phyloP scores from a whole-genome alignment of 2,113 vertebrate species.

The Nanorana parkeri region DNA sequence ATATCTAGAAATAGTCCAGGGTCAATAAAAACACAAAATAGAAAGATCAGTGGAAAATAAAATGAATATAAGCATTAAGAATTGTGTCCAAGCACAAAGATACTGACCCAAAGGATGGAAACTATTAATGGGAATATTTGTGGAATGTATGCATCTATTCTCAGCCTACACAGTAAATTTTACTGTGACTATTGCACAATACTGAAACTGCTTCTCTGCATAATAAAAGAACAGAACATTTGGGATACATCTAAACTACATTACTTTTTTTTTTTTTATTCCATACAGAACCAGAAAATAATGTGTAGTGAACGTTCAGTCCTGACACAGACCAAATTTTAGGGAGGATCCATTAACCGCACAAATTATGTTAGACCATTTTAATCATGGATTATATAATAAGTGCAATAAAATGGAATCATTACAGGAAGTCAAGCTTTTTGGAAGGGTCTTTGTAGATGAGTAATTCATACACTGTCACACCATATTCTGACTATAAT shows the following conservation, averaged over 20 bases:
- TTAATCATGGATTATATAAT: constrained; percentile 16
- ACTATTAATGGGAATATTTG: too few relatives aligned
- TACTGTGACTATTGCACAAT: not conserved
- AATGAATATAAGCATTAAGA: too few relatives aligned
- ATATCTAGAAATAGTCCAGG: too few relatives aligned
- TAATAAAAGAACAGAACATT: not conserved
- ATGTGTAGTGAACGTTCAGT: constrained; percentile 15
- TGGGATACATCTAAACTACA: not conserved
- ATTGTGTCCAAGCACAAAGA: too few relatives aligned
- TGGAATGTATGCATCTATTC: not conserved
- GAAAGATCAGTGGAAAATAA: too few relatives aligned
- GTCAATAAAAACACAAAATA: too few relatives aligned
- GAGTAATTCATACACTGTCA: constrained; percentile 17
- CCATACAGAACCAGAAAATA: not conserved
- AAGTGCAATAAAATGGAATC: not conserved
- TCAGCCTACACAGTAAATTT: not conserved
- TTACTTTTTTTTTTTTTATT: not conserved
- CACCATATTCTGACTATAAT: not conserved
- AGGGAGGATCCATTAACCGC: not conserved
- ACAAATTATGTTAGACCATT: constrained; percentile 28
- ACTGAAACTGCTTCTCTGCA: too few relatives aligned
- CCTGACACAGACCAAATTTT: not conserved
- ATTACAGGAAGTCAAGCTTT: not conserved
- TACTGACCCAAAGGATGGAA: too few relatives aligned
- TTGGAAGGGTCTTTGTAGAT: not conserved